phyloP scores from a whole-genome alignment of 2,113 vertebrate species.

The Myxocyprinus asiaticus region DNA sequence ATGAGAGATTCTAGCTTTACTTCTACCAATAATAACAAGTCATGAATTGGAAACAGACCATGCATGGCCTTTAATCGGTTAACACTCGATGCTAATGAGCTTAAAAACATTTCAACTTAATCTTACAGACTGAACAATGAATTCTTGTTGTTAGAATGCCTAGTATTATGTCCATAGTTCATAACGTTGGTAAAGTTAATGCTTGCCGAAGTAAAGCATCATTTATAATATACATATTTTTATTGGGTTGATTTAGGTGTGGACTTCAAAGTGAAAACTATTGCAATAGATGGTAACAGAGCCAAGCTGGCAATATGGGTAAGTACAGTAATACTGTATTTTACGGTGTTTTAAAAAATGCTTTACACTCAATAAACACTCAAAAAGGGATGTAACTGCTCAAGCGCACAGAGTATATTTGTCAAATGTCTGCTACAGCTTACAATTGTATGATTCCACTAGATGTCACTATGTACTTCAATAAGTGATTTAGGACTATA shows the following conservation, averaged over 20 bases:
- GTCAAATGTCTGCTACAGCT: background rate
- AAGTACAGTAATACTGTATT: slow-evolving; percentile 53
- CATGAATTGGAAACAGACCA: background rate
- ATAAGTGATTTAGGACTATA: background rate
- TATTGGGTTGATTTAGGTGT: slow-evolving; percentile 78
- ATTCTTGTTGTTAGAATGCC: too few species aligned
- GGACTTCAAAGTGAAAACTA: slow-evolving; percentile 98
- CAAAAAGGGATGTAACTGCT: too few species aligned
- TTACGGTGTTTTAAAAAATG: background rate
- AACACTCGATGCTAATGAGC: background rate
- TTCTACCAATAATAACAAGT: too few species aligned
- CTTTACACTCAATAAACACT: background rate
- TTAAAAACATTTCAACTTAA: too few species aligned
- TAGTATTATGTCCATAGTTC: too few species aligned
- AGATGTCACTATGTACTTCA: slow-evolving; percentile 24
- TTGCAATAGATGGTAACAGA: slow-evolving; percentile 94
- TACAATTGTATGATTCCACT: background rate
- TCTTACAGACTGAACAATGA: too few species aligned
- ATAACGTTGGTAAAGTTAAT: too few species aligned
- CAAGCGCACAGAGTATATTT: background rate
- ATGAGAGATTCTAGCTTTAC: background rate
- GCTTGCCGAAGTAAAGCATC: too few species aligned
- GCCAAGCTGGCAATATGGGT: slow-evolving; percentile 98
- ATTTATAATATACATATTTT: too few species aligned
- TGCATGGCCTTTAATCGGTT: background rate